A percentile compares a stretch with the other conserved stretches of the same genome.
Evolutionary conservation across 1,140 invertebrate genomes (phyloP).

Genomic region (Drosophila triauraria): DNA sequence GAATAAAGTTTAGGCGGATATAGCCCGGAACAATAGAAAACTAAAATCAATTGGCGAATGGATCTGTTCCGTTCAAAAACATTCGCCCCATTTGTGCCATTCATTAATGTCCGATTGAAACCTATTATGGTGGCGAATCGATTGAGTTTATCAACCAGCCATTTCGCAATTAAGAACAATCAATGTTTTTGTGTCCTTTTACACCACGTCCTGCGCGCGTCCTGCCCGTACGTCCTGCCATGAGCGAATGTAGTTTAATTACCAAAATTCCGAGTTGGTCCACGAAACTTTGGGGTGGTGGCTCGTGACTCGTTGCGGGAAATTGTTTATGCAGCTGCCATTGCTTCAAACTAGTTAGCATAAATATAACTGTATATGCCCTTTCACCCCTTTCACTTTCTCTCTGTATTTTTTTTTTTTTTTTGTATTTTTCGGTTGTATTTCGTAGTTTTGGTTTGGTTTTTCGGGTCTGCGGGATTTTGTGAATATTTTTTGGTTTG

Average conservation of each 20-base stretch:
- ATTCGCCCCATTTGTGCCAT: conserved; percentile 22
- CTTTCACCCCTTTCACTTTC: conserved; percentile 21
- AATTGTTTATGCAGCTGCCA: conserved; percentile 74
- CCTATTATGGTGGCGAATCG: conserved; percentile 25
- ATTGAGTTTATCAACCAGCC: conserved; percentile 44
- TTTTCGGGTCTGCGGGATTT: conserved; percentile 1
- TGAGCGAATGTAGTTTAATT: conserved; percentile 35
- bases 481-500: conserved; percentile 22
- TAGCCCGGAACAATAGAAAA: conserved; percentile 6
- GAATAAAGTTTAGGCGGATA: not conserved
- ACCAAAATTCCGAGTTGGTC: conserved; percentile 38
- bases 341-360: conserved; percentile 58
- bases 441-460: not conserved
- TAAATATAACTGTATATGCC: conserved; percentile 61
- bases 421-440: conserved; percentile 2
- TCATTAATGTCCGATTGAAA: conserved; percentile 37
- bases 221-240: no score
- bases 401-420: conserved; percentile 1
- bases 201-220: no score
- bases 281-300: conserved; percentile 15
- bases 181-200: conserved; percentile 42
- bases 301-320: conserved; percentile 16
- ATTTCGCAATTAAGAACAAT: conserved; percentile 48
- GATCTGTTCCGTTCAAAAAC: conserved; percentile 26
- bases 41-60: conserved; percentile 16